Percentiles rank a stretch among this genome's conserved stretches.
These are phyloP conservation scores for Falco peregrinus DNA, from an alignment of 2,797 vertebrate species.

Conservation along the genomic window DNA sequence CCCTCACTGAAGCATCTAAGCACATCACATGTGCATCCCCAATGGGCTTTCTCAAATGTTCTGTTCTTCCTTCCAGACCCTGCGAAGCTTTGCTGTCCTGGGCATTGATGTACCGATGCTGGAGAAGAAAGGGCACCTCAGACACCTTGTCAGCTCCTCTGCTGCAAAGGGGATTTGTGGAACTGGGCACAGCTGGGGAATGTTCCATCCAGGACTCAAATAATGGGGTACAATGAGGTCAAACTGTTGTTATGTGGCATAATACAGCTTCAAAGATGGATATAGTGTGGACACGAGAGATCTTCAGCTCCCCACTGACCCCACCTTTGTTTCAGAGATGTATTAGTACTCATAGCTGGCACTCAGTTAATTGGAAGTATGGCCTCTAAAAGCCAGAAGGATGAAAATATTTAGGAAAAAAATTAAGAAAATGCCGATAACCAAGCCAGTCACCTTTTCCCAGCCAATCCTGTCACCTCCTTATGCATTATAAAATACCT, in stretches of 20 bases:
- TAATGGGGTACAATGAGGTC: not conserved
- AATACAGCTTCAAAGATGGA: not conserved
- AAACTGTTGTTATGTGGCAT: not conserved
- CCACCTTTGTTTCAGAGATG: not conserved
- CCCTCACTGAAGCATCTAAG: not conserved
- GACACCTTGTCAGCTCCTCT: not conserved
- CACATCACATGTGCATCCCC: not conserved
- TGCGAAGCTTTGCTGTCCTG: not conserved
- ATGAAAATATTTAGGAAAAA: not conserved
- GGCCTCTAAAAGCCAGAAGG: not conserved
- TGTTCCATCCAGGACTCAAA: not conserved
- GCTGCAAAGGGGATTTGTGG: not conserved
- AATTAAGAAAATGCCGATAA: not conserved
- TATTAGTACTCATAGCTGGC: not conserved
- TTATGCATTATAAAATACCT: not conserved
- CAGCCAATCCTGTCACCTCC: not conserved
- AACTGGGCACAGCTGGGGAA: not conserved
- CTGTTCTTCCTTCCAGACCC: not conserved
- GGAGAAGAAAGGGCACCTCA: not conserved
- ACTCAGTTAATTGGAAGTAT: not conserved
- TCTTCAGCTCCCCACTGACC: not conserved
- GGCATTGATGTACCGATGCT: not conserved
- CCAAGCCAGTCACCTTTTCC: not conserved
- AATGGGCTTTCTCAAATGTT: not conserved
- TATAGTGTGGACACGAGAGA: not conserved